Conservation (phyloP, 2,888 invertebrate species). For the Melinaea marsaeus region DNA sequence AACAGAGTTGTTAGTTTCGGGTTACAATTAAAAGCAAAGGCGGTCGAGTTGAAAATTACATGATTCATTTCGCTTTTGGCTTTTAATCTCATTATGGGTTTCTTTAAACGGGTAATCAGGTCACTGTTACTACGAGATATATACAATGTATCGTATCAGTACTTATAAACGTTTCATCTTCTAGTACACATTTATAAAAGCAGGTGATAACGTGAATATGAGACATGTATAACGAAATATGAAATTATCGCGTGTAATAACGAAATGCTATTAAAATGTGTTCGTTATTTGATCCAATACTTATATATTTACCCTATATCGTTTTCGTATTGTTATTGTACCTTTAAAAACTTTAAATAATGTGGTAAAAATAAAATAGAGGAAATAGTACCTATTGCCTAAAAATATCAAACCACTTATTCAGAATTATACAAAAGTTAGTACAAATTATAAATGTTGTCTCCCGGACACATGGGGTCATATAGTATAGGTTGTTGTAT, state of each 20-base stretch:
- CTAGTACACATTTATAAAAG: constrained; percentile 6
- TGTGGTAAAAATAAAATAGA: too few relatives aligned
- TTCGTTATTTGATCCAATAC: too few relatives aligned
- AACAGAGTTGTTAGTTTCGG: constrained; percentile 33
- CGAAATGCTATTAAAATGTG: too few relatives aligned
- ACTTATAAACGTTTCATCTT: constrained; percentile 16
- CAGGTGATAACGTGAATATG: constrained; percentile 6
- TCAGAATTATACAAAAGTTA: too few relatives aligned
- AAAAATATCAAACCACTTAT: too few relatives aligned
- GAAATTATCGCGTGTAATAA: too few relatives aligned
- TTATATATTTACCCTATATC: too few relatives aligned
- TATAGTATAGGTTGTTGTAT: constrained; percentile 79
- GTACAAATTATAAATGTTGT: constrained; percentile 26
- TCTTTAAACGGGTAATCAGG: constrained; percentile 62
- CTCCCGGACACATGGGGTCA: constrained; percentile 94
- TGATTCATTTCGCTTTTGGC: constrained; percentile 55
- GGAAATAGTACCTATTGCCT: too few relatives aligned
- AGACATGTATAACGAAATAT: not conserved
- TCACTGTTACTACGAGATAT: constrained; percentile 38
- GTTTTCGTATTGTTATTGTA: too few relatives aligned
- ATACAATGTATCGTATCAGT: constrained; percentile 21
- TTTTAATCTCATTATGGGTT: constrained; percentile 60
- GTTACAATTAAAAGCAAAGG: constrained; percentile 60
- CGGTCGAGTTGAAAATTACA: constrained; percentile 60
- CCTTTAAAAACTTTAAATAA: too few relatives aligned